A percentile compares a stretch with the other conserved stretches of the same genome.
Conservation (phyloP, 2,113 vertebrate genomes). For the Chamaetylas fuelleborni region DNA sequence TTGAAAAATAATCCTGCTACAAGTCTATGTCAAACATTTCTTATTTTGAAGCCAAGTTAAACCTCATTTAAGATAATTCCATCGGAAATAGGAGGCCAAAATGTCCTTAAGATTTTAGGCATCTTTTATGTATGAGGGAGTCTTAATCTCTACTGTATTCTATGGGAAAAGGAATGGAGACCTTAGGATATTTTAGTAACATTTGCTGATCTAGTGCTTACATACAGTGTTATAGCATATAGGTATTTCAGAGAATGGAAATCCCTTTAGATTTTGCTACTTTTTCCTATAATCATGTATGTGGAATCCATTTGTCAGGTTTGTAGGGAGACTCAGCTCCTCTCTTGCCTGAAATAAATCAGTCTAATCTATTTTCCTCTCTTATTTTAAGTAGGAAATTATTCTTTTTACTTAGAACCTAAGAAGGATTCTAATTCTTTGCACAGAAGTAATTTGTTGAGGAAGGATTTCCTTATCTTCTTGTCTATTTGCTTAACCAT, state of each 20-base stretch:
- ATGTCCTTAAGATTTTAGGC: neutral
- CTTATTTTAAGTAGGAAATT: neutral
- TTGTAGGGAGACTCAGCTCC: neutral
- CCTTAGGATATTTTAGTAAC: neutral
- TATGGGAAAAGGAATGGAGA: neutral
- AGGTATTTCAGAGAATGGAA: neutral
- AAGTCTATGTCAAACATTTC: neutral
- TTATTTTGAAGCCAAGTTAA: conserved; percentile 14
- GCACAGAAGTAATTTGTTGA: neutral
- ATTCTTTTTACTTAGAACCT: neutral
- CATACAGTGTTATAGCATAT: neutral
- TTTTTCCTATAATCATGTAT: neutral
- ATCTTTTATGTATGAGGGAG: neutral
- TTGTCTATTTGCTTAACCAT: neutral
- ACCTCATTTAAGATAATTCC: neutral
- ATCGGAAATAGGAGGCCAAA: neutral
- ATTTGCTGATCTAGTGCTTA: neutral
- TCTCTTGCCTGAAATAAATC: conserved; percentile 14
- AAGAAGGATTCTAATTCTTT: neutral
- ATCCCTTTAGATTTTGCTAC: neutral
- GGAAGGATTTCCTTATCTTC: conserved; percentile 1
- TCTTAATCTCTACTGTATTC: neutral
- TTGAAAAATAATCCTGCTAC: neutral
- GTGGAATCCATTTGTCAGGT: neutral
- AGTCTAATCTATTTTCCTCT: conserved; percentile 19